Conservation (phyloP, 1,140 invertebrate species). For the Nixonia krombeini region DNA sequence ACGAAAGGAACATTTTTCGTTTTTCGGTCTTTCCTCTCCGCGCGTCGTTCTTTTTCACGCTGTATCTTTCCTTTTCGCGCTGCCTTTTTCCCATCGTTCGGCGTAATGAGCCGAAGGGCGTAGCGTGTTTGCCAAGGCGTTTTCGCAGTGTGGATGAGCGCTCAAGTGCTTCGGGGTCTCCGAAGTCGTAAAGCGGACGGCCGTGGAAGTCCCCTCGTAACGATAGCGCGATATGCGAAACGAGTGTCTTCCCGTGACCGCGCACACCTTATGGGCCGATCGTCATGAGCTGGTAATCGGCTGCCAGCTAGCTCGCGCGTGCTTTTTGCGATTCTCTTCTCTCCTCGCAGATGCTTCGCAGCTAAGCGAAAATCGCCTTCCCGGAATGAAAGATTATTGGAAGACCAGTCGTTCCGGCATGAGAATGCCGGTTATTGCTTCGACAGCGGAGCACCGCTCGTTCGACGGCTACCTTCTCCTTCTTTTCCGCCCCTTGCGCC, state of each 20-base stretch:
- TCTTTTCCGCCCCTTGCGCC: not conserved
- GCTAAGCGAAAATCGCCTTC: slow-evolving; percentile 59
- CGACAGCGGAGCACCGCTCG: not conserved
- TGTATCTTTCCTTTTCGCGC: slow-evolving; percentile 22
- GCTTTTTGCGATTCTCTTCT: slow-evolving; percentile 28
- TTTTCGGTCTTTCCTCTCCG: too few species aligned
- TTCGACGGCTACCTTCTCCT: not conserved
- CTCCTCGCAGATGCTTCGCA: slow-evolving; percentile 14
- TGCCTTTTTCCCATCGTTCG: slow-evolving; percentile 24
- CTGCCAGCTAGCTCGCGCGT: slow-evolving; percentile 22
- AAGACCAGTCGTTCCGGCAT: slow-evolving; percentile 41
- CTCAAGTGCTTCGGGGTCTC: slow-evolving; percentile 26
- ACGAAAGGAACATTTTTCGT: too few species aligned
- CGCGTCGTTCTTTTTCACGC: slow-evolving; percentile 21
- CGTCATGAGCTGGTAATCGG: slow-evolving; percentile 59
- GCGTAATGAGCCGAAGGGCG: slow-evolving; percentile 33
- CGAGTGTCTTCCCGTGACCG: slow-evolving; percentile 39
- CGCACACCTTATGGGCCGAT: slow-evolving; percentile 49
- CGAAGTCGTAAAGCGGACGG: slow-evolving; percentile 40
- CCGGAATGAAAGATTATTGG: slow-evolving; percentile 55
- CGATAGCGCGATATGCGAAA: slow-evolving; percentile 43
- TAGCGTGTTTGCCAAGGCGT: slow-evolving; percentile 31
- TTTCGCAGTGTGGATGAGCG: slow-evolving; percentile 23
- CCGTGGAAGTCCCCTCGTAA: slow-evolving; percentile 32
- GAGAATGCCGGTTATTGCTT: slow-evolving; percentile 33